A percentile compares a stretch with the other conserved stretches of the same genome.
These are phyloP conservation scores for Caloenas nicobarica DNA, from an alignment of 2,113 vertebrate genomes.

Conservation along the genomic window DNA sequence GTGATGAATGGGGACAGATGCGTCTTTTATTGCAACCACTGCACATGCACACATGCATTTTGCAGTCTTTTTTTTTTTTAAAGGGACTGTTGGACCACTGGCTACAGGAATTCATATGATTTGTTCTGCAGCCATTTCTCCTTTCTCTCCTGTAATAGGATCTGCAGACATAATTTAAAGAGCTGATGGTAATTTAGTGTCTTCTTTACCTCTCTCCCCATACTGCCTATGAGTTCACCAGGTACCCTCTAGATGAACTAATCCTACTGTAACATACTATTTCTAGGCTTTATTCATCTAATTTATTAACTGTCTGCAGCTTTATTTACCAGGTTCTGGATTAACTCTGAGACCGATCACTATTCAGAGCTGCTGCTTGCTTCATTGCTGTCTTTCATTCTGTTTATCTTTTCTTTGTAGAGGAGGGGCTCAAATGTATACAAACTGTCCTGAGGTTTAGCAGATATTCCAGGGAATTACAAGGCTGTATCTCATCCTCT, in stretches of 20 bases:
- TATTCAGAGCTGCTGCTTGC: conserved; percentile 24
- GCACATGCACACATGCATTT: background rate
- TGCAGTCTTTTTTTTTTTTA: background rate
- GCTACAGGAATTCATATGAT: conserved; percentile 82
- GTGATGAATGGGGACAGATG: conserved; percentile 70
- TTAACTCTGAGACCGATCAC: conserved; percentile 41
- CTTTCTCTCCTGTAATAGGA: conserved; percentile 82
- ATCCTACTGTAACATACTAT: conserved; percentile 88
- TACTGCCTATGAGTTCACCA: conserved; percentile 78
- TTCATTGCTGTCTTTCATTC: background rate
- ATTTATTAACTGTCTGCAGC: conserved; percentile 76
- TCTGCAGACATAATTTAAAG: conserved; percentile 90
- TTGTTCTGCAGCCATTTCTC: conserved; percentile 81
- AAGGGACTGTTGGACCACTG: conserved; percentile 65
- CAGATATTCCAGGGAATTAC: conserved; percentile 26
- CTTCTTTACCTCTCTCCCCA: conserved; percentile 74
- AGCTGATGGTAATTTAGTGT: conserved; percentile 86
- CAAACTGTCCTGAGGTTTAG: conserved; percentile 22
- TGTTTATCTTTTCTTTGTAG: conserved; percentile 32
- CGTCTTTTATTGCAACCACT: conserved; percentile 73
- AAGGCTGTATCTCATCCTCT: conserved; percentile 36
- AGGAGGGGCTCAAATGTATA: conserved; percentile 38
- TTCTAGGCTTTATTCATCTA: conserved; percentile 85
- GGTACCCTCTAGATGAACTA: conserved; percentile 84
- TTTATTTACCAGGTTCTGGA: conserved; percentile 51